phyloP scores from a whole-genome alignment of 30 jellyfish, hydroid and myxozoan species.

The Aurelia coerulea region DNA sequence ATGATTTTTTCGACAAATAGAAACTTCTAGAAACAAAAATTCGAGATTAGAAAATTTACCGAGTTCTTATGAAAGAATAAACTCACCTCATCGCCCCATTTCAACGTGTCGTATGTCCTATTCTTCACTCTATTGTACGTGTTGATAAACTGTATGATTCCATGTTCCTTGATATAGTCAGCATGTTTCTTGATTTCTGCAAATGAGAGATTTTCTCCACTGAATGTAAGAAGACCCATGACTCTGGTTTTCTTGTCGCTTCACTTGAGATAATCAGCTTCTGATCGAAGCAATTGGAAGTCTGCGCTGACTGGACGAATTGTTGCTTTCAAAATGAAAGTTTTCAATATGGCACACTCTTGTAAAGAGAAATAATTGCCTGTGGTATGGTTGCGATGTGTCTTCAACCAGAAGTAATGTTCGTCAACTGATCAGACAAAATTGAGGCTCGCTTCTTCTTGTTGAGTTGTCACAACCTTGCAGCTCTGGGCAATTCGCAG shows the following conservation, averaged over 20 bases:
- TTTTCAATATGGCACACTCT: slow-evolving; percentile 28
- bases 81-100: slow-evolving; percentile 99
- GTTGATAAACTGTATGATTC: slow-evolving; percentile 89
- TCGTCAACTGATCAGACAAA: not conserved
- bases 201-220: slow-evolving; percentile 72
- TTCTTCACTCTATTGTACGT: slow-evolving; percentile 88
- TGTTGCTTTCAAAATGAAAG: slow-evolving; percentile 43
- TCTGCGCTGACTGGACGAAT: not conserved
- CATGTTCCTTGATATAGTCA: slow-evolving; percentile 89
- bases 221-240: slow-evolving; percentile 77
- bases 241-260: not conserved
- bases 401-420: not conserved
- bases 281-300: too few relatives aligned
- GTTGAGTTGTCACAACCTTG: not conserved
- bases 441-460: not conserved
- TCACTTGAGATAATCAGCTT: not conserved
- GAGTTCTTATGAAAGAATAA: too few relatives aligned
- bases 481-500: not conserved
- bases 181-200: slow-evolving; percentile 90
- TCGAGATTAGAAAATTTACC: too few relatives aligned
- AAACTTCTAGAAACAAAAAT: too few relatives aligned
- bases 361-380: slow-evolving; percentile 45
- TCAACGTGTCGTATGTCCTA: slow-evolving; percentile 80
- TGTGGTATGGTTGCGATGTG: not conserved
- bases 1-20: too few relatives aligned